These are phyloP conservation scores for Tauraco hartlaubi DNA, from an alignment of 2,797 vertebrate genomes.

Conservation along the genomic window DNA sequence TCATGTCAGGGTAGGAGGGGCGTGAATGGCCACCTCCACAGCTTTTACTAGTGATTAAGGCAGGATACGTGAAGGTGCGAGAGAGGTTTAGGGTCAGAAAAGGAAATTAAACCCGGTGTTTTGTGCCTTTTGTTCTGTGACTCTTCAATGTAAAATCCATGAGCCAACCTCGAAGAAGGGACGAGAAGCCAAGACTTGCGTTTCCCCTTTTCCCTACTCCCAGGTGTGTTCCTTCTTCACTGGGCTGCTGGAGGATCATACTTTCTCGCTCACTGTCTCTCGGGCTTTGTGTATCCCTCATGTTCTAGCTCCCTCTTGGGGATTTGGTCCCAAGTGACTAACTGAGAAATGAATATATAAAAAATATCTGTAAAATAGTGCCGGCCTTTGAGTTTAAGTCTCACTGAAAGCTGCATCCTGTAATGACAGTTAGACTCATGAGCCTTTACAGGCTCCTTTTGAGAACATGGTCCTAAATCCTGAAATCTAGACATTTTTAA, in stretches of 20 bases:
- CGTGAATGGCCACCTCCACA: neutral
- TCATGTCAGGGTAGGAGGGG: neutral
- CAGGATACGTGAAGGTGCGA: accelerated
- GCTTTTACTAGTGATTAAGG: neutral
- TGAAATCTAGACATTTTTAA: neutral
- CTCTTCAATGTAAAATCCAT: neutral
- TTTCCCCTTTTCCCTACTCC: neutral
- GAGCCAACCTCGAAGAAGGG: neutral
- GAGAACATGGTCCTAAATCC: neutral
- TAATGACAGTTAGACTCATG: neutral
- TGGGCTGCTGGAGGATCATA: neutral
- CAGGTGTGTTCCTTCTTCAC: neutral
- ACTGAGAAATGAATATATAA: neutral
- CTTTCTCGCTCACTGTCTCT: neutral
- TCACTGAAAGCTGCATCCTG: neutral
- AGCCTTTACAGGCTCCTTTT: neutral
- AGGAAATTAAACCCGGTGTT: neutral
- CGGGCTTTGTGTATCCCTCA: neutral
- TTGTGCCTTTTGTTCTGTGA: neutral
- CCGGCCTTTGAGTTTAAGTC: neutral
- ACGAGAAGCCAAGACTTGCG: neutral
- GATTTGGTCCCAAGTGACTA: neutral
- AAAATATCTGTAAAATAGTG: neutral
- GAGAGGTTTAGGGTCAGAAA: neutral
- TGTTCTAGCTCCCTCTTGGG: neutral